Evolutionary conservation across 2,797 vertebrate species (phyloP), one percentile per base, ranked within the genome.

Genomic region (Melanogrammus aeglefinus): DNA sequence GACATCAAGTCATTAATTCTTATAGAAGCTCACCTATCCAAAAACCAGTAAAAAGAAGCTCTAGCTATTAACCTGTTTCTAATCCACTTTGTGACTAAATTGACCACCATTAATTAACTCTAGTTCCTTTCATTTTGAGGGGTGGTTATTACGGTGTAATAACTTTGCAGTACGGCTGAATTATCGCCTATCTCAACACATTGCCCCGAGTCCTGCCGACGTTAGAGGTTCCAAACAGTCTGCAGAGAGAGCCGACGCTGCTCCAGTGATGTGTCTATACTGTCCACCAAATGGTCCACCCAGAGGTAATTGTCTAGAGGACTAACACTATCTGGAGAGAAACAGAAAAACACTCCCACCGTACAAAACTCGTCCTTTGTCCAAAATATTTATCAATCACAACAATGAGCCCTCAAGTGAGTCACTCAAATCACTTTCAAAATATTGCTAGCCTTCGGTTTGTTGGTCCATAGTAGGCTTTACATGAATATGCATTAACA

Each of bases 11-110:
- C 63, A 69, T 69, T 27, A 69, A 69, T 69, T 69, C 24, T 27
- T 69, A 27, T 69, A 69, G 63, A 24, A 27, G 63, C 9, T n/a
- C 4, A 63, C 57, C 2, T 7, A 8, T 24, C n/a, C n/a, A 69
- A 69, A 69, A 24, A 63, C 16, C 18, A 24, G n/a, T 51, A 51
- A n/a, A 63, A 63, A n/a, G 8, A 63, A 63, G 63, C n/a, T 69
- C 24, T 13, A 12, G 63, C 63, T 27, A 69, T 69, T 69, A 69
- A 27, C 13, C 9, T 8, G 5, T 69, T 69, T 69, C 24, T 69
- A 69, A 69, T 69, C 63, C 63, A 69, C 63, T 69, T 69, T 69
- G 63, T 27, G 24, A 27, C 9, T 69, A 27, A 69, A 69, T 69
- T 69, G 63, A 69, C 63, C 24, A 8, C 10, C 24, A 27, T 69